Evolutionary conservation across 2,888 invertebrate genomes (phyloP).

Genomic region (Mycalesis mineus): DNA sequence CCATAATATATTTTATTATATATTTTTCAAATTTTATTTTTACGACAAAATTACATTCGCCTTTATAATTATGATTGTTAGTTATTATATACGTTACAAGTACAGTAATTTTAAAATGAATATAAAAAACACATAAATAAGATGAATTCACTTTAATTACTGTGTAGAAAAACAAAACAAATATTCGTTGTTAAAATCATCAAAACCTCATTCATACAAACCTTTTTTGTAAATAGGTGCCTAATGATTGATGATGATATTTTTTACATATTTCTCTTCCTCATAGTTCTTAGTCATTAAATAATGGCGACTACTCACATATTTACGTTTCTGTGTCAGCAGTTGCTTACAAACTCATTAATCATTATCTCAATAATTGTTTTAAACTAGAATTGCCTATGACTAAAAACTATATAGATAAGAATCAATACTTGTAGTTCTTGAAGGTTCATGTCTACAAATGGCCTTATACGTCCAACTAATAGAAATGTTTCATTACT

Average conservation of each 20-base stretch:
- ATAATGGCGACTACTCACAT: slow-evolving; percentile 8
- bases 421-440: slow-evolving; percentile 7
- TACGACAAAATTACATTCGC: too few species aligned
- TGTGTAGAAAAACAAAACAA: neutral
- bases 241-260: slow-evolving; percentile 4
- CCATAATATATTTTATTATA: too few species aligned
- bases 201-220: neutral
- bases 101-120: too few species aligned
- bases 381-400: slow-evolving; percentile 24
- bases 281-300: slow-evolving; percentile 12
- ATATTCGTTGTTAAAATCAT: neutral
- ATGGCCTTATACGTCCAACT: neutral
- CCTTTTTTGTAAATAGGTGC: neutral
- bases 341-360: slow-evolving; percentile 21
- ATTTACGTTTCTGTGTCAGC: slow-evolving; percentile 11
- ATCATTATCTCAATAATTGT: slow-evolving; percentile 23
- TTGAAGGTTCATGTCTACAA: slow-evolving; percentile 5
- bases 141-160: neutral
- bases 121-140: too few species aligned
- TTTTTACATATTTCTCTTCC: slow-evolving; percentile 10
- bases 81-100: too few species aligned
- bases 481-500: neutral
- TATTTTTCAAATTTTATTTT: too few species aligned
- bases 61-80: too few species aligned
- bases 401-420: slow-evolving; percentile 19